These are phyloP conservation scores for Panulirus ornatus DNA, from an alignment of 1,140 invertebrate species.

Conservation along the genomic window DNA sequence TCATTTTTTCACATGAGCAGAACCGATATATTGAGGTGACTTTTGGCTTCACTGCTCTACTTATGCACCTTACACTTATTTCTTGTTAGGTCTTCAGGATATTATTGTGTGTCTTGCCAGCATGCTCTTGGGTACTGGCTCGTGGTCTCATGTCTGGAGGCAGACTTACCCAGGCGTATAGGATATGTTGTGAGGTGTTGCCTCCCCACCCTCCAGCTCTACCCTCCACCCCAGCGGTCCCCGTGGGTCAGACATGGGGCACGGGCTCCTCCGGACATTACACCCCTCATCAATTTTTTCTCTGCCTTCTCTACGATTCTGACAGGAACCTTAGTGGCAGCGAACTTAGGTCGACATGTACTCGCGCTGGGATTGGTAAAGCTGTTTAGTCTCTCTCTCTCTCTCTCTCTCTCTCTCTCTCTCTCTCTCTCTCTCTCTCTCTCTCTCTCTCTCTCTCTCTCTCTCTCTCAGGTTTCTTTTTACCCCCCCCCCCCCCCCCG, in stretches of 20 bases:
- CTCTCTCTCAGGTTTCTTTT: too few relatives aligned
- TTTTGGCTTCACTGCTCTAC: too few relatives aligned
- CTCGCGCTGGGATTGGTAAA: background rate
- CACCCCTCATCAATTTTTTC: background rate
- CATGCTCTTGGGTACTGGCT: too few relatives aligned
- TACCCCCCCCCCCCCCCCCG: too few relatives aligned
- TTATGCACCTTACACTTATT: too few relatives aligned
- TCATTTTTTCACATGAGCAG: too few relatives aligned
- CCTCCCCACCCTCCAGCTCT: background rate
- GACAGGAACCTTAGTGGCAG: slow-evolving; percentile 8
- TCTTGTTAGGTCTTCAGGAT: too few relatives aligned
- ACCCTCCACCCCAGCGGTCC: background rate
- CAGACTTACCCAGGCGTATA: too few relatives aligned
- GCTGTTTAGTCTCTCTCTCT: background rate
- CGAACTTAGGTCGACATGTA: slow-evolving; percentile 30
- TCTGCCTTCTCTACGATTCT: background rate
- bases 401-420: slow-evolving; percentile 36
- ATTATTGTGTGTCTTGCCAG: too few relatives aligned
- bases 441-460: too few relatives aligned
- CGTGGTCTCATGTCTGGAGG: too few relatives aligned
- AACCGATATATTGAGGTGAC: too few relatives aligned
- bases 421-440: slow-evolving; percentile 45
- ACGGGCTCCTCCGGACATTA: background rate
- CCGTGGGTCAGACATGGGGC: background rate
- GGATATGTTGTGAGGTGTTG: background rate